phyloP scores from a whole-genome alignment of 2,797 vertebrate species.

The Chrysocyon brachyurus region DNA sequence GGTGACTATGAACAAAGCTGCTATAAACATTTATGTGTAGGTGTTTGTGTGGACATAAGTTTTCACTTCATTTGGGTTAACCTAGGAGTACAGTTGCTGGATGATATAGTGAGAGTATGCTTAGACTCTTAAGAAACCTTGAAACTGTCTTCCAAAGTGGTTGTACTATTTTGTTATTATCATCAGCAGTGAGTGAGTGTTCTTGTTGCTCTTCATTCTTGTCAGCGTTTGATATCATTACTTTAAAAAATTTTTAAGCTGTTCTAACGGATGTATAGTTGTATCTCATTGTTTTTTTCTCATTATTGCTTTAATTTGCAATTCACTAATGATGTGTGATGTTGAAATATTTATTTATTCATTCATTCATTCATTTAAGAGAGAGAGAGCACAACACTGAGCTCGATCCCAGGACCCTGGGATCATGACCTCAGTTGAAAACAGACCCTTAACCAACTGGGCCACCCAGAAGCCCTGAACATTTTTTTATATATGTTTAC shows the following conservation, averaged over 20 bases:
- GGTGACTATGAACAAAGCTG: background rate
- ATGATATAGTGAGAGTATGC: background rate
- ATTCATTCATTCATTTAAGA: too few relatives aligned
- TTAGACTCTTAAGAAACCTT: background rate
- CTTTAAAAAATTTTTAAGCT: background rate
- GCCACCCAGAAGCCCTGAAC: background rate
- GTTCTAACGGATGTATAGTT: background rate
- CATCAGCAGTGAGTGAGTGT: background rate
- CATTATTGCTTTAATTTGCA: background rate
- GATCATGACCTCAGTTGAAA: too few relatives aligned
- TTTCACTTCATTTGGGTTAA: background rate
- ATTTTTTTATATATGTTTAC: background rate
- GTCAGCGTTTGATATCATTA: background rate
- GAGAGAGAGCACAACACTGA: too few relatives aligned
- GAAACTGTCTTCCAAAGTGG: background rate
- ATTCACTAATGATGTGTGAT: background rate
- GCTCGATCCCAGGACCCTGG: too few relatives aligned
- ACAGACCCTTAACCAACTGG: too few relatives aligned
- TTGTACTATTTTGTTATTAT: background rate
- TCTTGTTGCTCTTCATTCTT: background rate
- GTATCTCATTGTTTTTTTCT: background rate
- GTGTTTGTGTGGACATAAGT: background rate
- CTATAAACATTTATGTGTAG: background rate
- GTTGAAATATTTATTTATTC: too few relatives aligned
- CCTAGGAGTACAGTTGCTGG: background rate